Percentiles rank a stretch among this genome's conserved stretches.
Conservation (phyloP, 2,113 vertebrate genomes). For the Cyrtonyx montezumae region DNA sequence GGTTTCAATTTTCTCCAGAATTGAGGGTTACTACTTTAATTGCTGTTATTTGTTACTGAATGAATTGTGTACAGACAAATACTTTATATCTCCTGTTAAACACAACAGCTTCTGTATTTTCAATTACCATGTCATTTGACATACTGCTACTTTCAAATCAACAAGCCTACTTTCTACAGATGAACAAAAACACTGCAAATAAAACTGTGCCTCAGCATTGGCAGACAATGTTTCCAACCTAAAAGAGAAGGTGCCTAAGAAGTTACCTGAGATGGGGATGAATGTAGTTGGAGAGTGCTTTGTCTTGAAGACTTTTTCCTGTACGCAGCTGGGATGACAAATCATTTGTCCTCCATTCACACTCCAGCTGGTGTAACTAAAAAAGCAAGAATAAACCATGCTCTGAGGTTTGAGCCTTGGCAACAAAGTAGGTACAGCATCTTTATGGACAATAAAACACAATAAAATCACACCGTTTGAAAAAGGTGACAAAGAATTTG, state of each 20-base stretch:
- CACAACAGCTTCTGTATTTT: neutral
- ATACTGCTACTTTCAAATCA: neutral
- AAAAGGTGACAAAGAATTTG: neutral
- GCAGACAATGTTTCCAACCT: neutral
- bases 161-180: neutral
- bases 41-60: neutral
- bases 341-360: constrained; percentile 88
- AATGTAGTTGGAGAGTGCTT: constrained; percentile 79
- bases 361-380: constrained; percentile 88
- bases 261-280: constrained; percentile 91
- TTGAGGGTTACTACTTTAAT: neutral
- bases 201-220: neutral
- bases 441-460: neutral
- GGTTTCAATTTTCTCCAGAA: neutral
- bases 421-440: neutral
- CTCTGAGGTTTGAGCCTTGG: neutral
- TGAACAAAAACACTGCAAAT: neutral
- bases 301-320: constrained; percentile 87
- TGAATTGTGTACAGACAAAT: neutral
- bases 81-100: neutral
- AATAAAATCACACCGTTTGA: neutral
- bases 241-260: neutral
- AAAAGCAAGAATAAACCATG: neutral
- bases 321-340: constrained; percentile 87
- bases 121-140: neutral